Conservation (phyloP, 2,888 invertebrate genomes). For the Sycophila texana region DNA sequence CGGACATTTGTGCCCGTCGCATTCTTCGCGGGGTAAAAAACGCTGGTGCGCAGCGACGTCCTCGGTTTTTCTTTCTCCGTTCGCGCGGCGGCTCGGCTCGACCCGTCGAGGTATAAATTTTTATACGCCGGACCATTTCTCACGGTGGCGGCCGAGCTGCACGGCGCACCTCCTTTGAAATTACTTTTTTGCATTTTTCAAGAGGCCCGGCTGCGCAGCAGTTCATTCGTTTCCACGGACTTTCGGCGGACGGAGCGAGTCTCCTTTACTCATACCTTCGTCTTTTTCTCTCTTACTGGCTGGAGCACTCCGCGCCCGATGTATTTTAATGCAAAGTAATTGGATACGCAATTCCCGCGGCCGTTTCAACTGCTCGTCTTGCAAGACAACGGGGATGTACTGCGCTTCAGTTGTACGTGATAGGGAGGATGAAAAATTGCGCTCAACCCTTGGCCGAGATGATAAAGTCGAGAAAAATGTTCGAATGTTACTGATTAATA, state of each 20-base stretch:
- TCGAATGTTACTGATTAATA: neutral
- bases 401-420: neutral
- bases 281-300: conserved; percentile 12
- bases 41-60: neutral
- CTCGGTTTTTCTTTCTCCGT: conserved; percentile 18
- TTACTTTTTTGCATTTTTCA: conserved; percentile 59
- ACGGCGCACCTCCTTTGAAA: conserved; percentile 44
- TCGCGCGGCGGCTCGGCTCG: neutral
- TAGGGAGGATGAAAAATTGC: neutral
- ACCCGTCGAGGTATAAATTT: conserved; percentile 41
- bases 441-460: too few species aligned
- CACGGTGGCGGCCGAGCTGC: conserved; percentile 13
- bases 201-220: conserved; percentile 8
- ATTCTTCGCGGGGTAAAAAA: conserved; percentile 29
- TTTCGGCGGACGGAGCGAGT: conserved; percentile 8
- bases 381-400: neutral
- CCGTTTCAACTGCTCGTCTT: neutral
- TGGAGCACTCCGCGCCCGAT: neutral
- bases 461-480: conserved; percentile 4
- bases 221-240: conserved; percentile 42
- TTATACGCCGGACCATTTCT: conserved; percentile 51
- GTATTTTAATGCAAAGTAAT: conserved; percentile 50
- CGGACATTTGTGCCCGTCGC: conserved; percentile 31
- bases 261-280: neutral
- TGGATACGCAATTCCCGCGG: conserved; percentile 44